Base-by-base conservation (phyloP, 2,888 invertebrate genomes). In the Coelinius sp. region DNA sequence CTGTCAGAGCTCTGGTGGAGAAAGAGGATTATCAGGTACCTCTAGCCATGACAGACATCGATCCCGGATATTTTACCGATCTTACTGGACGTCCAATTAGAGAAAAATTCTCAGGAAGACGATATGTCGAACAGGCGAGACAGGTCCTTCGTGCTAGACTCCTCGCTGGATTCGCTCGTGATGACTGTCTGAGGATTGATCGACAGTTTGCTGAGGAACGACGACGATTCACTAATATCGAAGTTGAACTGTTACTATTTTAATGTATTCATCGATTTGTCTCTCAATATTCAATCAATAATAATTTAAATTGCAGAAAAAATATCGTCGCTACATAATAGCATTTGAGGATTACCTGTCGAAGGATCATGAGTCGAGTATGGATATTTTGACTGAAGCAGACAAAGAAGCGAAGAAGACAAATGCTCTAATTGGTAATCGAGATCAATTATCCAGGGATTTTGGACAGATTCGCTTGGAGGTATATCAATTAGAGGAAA, bases 41-140 rank as follows among this genome's bases (percentile, higher is more conserved):
- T 27, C 89, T 90, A 76, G 91, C 92, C 0, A 91, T 93, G 63
- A 88, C 91, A 14, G 92, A 93, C 84, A 89, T 93, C 44, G 92
- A 93, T 82, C 91, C 92, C 0, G 90, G 91, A 75, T 93, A 92
- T 84, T 93, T 92, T 82, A 89, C 90, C 0, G 90, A 91, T 41
- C 89, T 92, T 38, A 90, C 90, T 84, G 92, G 92, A 6, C 89
- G 92, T 35, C 20, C 65, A 7, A 88, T 92, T 25, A 88, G 90
- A 64, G 90, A 90, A 78, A 90, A 89, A 76, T 90, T 92, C 75
- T 91, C 91, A 73, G 88, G 90, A 63, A 88, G 89, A 76, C 88
- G 90, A 7, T 93, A 93, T 80, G 83, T 92, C 2, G 88, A 88
- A 35, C 90, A 91, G 71, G 89, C 89, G 68, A 88, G 90, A 27